These are phyloP conservation scores for Baronia brevicornis DNA, from an alignment of 2,888 invertebrate species.

Conservation along the genomic window DNA sequence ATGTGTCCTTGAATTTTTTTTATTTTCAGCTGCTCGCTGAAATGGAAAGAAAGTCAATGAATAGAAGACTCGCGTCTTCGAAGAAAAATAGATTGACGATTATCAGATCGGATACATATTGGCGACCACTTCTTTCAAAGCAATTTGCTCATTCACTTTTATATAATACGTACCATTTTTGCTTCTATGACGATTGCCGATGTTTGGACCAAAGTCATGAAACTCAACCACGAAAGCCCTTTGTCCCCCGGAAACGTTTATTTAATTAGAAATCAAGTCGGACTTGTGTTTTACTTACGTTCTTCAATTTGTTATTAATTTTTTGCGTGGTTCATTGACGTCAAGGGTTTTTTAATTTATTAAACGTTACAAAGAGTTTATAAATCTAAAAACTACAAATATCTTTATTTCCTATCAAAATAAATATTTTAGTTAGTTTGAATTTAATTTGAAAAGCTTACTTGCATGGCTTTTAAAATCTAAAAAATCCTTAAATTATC, in stretches of 20 bases:
- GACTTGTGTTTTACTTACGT: conserved; percentile 3
- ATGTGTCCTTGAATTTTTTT: too few species aligned
- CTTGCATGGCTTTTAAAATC: too few species aligned
- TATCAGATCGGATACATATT: conserved; percentile 9
- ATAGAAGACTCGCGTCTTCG: conserved; percentile 13
- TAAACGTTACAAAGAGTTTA: too few species aligned
- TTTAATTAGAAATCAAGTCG: conserved; percentile 8
- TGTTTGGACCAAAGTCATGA: conserved; percentile 6
- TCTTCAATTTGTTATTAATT: conserved; percentile 8
- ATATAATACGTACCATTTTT: conserved; percentile 5
- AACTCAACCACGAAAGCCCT: conserved; percentile 2
- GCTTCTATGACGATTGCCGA: not conserved
- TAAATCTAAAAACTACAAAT: too few species aligned
- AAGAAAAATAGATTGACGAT: conserved; percentile 13
- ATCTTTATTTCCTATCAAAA: too few species aligned
- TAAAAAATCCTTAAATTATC: too few species aligned
- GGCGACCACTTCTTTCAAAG: not conserved
- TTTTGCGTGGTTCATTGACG: too few species aligned
- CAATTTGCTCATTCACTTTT: conserved; percentile 2
- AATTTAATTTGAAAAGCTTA: too few species aligned
- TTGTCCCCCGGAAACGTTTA: conserved; percentile 9
- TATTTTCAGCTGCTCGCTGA: conserved; percentile 15
- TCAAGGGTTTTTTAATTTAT: too few species aligned
- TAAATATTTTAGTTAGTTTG: too few species aligned
- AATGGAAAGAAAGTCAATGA: conserved; percentile 16